Percentiles rank a stretch among this genome's conserved stretches.
These are phyloP conservation scores for Galagoides demidoff DNA, from an alignment of 2,797 vertebrate genomes.

Conservation along the genomic window DNA sequence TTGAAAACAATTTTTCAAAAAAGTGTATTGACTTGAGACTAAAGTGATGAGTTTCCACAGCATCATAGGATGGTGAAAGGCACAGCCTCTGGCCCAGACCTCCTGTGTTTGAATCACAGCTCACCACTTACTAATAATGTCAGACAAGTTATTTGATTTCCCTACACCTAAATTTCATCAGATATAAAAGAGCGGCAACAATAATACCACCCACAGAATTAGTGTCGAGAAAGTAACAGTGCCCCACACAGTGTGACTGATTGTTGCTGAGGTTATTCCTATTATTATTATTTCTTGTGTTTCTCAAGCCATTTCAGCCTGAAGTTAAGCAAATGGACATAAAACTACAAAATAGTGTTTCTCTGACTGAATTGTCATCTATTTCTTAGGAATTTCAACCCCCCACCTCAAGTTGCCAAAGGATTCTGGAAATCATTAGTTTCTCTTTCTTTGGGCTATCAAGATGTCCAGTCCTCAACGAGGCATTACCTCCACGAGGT, in stretches of 20 bases:
- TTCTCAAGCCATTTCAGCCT: background rate
- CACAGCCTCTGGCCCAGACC: background rate
- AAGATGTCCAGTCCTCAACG: too few species aligned
- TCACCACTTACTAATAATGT: background rate
- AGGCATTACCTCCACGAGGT: background rate
- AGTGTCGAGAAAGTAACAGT: background rate
- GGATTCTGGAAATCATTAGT: background rate
- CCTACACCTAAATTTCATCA: background rate
- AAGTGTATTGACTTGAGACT: background rate
- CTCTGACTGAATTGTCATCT: background rate
- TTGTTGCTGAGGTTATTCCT: background rate
- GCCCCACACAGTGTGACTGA: background rate
- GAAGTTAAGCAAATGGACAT: slow-evolving; percentile 25
- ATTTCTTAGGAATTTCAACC: background rate
- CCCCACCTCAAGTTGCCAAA: background rate
- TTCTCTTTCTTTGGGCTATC: too few species aligned
- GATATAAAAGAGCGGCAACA: background rate
- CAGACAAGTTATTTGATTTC: background rate
- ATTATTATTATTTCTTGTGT: background rate
- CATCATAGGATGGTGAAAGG: background rate
- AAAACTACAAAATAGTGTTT: background rate
- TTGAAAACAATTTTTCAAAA: slow-evolving; percentile 58
- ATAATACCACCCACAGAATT: background rate
- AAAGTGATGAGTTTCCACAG: background rate
- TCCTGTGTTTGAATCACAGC: background rate